Evolutionary conservation across 2,113 vertebrate genomes (phyloP).

Genomic region (Ceyx margarethae): DNA sequence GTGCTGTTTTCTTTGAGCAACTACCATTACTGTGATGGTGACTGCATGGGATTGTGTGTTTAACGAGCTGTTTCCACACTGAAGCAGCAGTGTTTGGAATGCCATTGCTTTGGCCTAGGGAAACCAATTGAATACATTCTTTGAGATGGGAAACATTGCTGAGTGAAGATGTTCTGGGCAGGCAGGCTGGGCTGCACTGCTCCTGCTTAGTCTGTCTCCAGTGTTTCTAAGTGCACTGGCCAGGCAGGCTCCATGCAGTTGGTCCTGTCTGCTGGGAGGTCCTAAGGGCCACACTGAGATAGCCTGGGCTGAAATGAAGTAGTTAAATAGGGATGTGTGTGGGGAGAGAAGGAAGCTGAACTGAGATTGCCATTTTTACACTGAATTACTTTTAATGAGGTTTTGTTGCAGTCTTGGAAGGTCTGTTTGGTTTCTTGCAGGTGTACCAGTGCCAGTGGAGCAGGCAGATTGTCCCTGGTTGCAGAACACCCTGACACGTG

Average conservation of each 20-base stretch:
- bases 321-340: not conserved
- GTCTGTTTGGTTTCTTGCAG: not conserved
- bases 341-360: not conserved
- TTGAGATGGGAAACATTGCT: not conserved
- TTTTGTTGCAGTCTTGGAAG: not conserved
- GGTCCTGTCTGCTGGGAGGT: not conserved
- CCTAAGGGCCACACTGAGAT: not conserved
- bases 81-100: not conserved
- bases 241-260: not conserved
- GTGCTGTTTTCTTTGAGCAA: not conserved
- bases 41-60: not conserved
- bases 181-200: not conserved
- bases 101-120: not conserved
- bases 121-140: not conserved
- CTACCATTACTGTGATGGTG: not conserved
- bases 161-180: not conserved
- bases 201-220: not conserved
- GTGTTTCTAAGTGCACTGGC: not conserved
- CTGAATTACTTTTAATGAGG: not conserved
- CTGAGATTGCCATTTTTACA: not conserved
- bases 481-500: not conserved
- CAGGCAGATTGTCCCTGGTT: not conserved
- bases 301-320: not conserved
- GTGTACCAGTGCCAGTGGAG: not conserved
- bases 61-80: not conserved